Evolutionary conservation across 2,113 vertebrate genomes (phyloP).

Genomic region (Nesogale talazaci): DNA sequence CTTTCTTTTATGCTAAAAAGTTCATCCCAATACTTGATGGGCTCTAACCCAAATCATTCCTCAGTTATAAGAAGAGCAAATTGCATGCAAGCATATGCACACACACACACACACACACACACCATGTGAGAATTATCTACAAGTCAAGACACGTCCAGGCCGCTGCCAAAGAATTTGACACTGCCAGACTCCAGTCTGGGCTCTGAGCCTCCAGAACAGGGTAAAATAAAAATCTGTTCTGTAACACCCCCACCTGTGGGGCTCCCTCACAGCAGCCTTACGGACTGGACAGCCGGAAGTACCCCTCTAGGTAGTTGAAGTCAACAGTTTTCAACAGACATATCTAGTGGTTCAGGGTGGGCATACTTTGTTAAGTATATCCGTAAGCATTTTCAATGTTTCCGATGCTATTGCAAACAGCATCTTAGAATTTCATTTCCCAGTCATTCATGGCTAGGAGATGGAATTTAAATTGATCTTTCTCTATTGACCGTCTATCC

Average conservation of each 20-base stretch:
- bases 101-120: not conserved
- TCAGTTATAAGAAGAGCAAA: not conserved
- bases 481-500: slow-evolving; percentile 11
- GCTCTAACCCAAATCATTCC: not conserved
- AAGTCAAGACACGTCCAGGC: not conserved
- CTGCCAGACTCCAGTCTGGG: not conserved
- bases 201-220: not conserved
- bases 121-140: not conserved
- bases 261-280: not conserved
- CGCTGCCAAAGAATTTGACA: not conserved
- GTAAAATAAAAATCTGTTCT: not conserved
- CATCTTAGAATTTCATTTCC: slow-evolving; percentile 37
- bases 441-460: not conserved
- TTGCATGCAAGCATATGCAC: not conserved
- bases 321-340: not conserved
- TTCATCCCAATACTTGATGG: not conserved
- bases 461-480: slow-evolving; percentile 41
- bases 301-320: no score
- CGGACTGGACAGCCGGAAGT: not conserved
- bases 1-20: not conserved
- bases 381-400: not conserved
- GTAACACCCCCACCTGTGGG: not conserved
- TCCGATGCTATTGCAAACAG: slow-evolving; percentile 14
- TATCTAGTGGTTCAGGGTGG: not conserved
- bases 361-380: not conserved